Base-by-base conservation (phyloP, 2,888 invertebrate species). In the Phyllotreta cruciferae region DNA sequence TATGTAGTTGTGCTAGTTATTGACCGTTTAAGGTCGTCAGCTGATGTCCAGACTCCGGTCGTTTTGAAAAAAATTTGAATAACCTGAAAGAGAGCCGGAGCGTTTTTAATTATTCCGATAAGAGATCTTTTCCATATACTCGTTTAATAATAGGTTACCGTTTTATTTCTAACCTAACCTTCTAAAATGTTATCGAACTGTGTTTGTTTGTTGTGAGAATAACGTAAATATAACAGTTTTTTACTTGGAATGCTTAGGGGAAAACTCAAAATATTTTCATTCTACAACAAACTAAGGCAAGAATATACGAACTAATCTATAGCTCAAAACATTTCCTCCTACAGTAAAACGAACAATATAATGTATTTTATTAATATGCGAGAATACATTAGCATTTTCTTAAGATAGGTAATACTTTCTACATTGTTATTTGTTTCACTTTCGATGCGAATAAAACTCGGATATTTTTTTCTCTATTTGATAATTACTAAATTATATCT, bases 341-440 rank as follows among this genome's bases (percentile, higher is more conserved):
- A 34, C 6, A 55, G 10, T 35, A 34, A 14, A 14, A 34, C 39
- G 11, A 38, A 56, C 37, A 56, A 42, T 47, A 56, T 38, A 38
- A 47, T 45, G 39, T 56, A 42, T 56, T 52, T 57, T 57, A 57
- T 57, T 57, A 57, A 41, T 35, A 57, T 57, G 49, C 49, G 39
- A 57, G 41, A 49, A 49, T 35, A 41, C 8, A 50, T 50, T 57
- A 38, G 39, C 41, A 34, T 57, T 57, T 57, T 57, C 41, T 11
- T 41, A 57, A 41, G 49, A 57, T 50, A 41, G 49, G 50, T 50
- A 50, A 35, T 50, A 57, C 57, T 57, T 57, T 57, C 57, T 57
- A 57, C 57, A 57, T 57, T 57, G 57, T 57, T 50, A 50, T 38
- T 10, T 49, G 41, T 57, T 57, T 57, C 57, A 50, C 49, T 57